phyloP scores from a whole-genome alignment of 2,888 invertebrate genomes.

The Drosophila phalerata region DNA sequence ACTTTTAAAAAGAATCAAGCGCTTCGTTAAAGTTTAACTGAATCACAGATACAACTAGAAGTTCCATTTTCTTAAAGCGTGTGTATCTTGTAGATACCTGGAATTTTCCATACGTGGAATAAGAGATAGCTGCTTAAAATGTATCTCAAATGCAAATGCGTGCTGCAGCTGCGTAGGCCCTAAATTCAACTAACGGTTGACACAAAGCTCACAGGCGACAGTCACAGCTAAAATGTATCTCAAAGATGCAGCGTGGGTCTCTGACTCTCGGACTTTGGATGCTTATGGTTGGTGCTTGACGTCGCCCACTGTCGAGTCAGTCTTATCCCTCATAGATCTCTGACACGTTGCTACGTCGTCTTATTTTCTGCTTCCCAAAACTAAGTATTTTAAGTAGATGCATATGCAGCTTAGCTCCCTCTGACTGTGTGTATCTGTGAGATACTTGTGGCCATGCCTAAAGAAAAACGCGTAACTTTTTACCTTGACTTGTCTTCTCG shows the following conservation, averaged over 20 bases:
- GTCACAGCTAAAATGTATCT: slow-evolving; percentile 36
- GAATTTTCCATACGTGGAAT: slow-evolving; percentile 42
- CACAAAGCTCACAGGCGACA: slow-evolving; percentile 30
- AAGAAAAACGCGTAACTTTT: slow-evolving; percentile 70
- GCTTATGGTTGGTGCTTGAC: slow-evolving; percentile 1
- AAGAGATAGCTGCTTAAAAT: slow-evolving; percentile 25
- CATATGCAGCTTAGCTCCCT: slow-evolving; percentile 31
- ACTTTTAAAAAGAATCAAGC: background rate
- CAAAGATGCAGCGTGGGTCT: slow-evolving; percentile 43
- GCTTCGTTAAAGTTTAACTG: background rate
- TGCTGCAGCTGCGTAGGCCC: slow-evolving; percentile 51
- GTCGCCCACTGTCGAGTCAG: slow-evolving; percentile 41
- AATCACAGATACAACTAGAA: background rate
- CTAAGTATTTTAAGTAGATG: slow-evolving; percentile 49
- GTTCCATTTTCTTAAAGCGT: background rate
- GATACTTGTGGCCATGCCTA: slow-evolving; percentile 49
- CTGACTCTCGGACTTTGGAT: slow-evolving; percentile 10
- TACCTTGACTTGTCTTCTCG: slow-evolving; percentile 74
- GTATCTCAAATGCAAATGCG: slow-evolving; percentile 38
- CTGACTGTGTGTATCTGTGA: slow-evolving; percentile 34
- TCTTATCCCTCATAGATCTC: slow-evolving; percentile 52
- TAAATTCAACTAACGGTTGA: slow-evolving; percentile 55
- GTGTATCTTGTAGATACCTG: slow-evolving; percentile 39
- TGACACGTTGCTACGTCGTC: slow-evolving; percentile 49
- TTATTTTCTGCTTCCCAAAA: slow-evolving; percentile 7